Conservation (phyloP, 2,113 vertebrate genomes). For the Microcebus lehilahytsara region DNA sequence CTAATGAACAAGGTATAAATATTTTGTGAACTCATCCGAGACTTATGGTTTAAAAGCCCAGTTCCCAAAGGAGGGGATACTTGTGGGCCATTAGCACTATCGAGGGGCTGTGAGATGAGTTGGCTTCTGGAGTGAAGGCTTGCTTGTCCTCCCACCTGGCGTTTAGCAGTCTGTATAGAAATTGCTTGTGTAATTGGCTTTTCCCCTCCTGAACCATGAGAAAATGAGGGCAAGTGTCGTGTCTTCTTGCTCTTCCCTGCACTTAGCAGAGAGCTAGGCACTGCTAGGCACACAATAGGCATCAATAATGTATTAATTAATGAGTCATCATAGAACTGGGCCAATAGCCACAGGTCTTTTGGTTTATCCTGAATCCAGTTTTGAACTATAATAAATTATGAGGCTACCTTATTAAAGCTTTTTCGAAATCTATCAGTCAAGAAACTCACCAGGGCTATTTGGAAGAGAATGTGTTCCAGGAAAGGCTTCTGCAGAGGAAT, state of each 20-base stretch:
- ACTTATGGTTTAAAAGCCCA: slow-evolving; percentile 36
- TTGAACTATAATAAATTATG: background rate
- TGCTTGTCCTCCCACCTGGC: slow-evolving; percentile 10
- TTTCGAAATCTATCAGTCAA: background rate
- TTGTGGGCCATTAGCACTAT: background rate
- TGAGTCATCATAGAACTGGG: background rate
- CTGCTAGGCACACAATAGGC: background rate
- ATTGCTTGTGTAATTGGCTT: slow-evolving; percentile 27
- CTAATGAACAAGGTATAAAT: slow-evolving; percentile 42
- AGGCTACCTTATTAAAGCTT: background rate
- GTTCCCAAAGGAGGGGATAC: slow-evolving; percentile 21
- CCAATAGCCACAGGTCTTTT: background rate
- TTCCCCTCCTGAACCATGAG: background rate
- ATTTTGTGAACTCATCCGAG: slow-evolving; percentile 55
- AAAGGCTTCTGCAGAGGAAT: background rate
- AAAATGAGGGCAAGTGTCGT: background rate
- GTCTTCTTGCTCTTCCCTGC: background rate
- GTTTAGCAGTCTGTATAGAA: slow-evolving; percentile 17
- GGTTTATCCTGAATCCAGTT: background rate
- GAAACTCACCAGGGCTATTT: background rate
- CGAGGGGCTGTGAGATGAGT: background rate
- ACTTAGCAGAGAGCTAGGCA: background rate
- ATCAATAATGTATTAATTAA: background rate
- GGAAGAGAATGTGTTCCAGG: background rate
- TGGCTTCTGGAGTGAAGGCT: slow-evolving; percentile 21